Evolutionary conservation across 2,113 vertebrate species (phyloP).

Genomic region (Charadrius vociferus): DNA sequence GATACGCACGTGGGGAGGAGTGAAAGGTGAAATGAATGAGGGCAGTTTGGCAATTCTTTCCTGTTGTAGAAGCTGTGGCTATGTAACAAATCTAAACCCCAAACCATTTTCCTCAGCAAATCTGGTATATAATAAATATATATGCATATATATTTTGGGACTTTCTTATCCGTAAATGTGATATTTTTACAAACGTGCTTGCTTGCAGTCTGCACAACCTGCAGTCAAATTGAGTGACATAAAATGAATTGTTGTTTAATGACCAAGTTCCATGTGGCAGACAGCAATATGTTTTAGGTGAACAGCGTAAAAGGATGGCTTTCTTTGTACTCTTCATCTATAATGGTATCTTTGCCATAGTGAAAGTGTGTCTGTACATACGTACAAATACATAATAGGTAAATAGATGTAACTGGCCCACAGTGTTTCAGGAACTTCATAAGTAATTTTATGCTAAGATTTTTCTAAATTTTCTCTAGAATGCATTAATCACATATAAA

Average conservation of each 20-base stretch:
- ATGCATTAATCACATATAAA: accelerated
- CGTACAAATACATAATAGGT: neutral
- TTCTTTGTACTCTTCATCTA: neutral
- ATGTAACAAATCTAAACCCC: neutral
- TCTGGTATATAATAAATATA: neutral
- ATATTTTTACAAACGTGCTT: neutral
- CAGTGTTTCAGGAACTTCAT: neutral
- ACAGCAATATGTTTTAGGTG: neutral
- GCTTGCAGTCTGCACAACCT: neutral
- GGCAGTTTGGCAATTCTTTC: neutral
- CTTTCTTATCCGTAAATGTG: neutral
- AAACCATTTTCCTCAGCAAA: neutral
- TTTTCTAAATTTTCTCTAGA: neutral
- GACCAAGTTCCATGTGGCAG: neutral
- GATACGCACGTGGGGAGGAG: neutral
- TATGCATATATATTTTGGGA: neutral
- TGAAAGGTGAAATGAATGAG: neutral
- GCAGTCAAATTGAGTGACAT: neutral
- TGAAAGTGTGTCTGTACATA: neutral
- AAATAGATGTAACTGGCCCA: neutral
- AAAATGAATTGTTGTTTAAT: neutral
- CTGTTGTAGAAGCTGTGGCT: neutral
- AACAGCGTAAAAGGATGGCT: neutral
- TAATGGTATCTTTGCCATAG: neutral
- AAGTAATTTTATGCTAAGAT: neutral